Conservation (phyloP, 2,888 invertebrate genomes). For the Auanema freiburgensis region DNA sequence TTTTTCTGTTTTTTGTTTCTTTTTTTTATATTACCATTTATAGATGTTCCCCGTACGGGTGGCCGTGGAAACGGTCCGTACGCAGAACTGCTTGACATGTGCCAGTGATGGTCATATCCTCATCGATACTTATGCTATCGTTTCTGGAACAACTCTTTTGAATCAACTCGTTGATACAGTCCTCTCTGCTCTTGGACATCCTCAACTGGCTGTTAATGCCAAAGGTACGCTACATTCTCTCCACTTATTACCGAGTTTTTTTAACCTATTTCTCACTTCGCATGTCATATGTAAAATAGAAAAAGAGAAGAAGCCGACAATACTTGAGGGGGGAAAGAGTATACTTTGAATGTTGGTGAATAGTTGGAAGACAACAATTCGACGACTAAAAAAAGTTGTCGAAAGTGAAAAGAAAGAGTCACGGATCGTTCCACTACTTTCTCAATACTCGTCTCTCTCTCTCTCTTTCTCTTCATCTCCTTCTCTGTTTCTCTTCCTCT, state of each 20-base stretch:
- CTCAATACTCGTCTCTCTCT: slow-evolving; percentile 10
- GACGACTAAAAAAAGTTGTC: too few relatives aligned
- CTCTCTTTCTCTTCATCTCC: slow-evolving; percentile 11
- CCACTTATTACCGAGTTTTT: not conserved
- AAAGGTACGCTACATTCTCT: slow-evolving; percentile 65
- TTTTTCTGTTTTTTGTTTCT: not conserved
- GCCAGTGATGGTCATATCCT: slow-evolving; percentile 63
- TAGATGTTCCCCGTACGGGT: slow-evolving; percentile 80
- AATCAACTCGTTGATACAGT: slow-evolving; percentile 81
- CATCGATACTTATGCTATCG: slow-evolving; percentile 88
- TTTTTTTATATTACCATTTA: slow-evolving; percentile 2
- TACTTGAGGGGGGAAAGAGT: too few relatives aligned
- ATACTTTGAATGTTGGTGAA: too few relatives aligned
- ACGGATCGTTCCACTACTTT: too few relatives aligned
- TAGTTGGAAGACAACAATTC: too few relatives aligned
- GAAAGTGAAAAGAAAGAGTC: too few relatives aligned
- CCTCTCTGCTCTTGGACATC: slow-evolving; percentile 85
- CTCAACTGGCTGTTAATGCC: slow-evolving; percentile 65
- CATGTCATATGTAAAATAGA: slow-evolving; percentile 12
- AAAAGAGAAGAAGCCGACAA: not conserved
- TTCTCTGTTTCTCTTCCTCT: not conserved
- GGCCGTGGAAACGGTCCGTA: slow-evolving; percentile 76
- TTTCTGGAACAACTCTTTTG: slow-evolving; percentile 70
- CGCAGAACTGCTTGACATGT: slow-evolving; percentile 61
- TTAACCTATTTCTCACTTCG: not conserved